Base-by-base conservation (phyloP, 2,888 invertebrate genomes). In the Xanthostigma xanthostigma region DNA sequence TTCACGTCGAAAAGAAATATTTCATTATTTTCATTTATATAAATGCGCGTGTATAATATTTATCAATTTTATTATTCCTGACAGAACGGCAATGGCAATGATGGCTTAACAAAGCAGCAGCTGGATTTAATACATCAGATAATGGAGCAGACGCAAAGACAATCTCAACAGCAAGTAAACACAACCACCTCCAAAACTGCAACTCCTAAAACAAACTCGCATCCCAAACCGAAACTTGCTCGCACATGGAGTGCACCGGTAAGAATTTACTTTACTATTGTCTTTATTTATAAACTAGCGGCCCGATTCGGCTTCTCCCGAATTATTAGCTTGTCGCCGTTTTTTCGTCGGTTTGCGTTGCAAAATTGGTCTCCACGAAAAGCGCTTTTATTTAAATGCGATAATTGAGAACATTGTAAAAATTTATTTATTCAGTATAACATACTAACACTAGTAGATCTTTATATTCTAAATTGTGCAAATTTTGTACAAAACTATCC, bases 91-190 rank as follows among this genome's bases (percentile, higher is more conserved):
- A 66, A 64, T 46, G 67, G 68, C 63, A 80, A 80, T 62, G 81
- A 82, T 57, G 80, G 80, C 51, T 68, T 82, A 55, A 81, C 81
- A 48, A 76, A 80, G 57, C 81, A 84, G 59, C 84, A 84, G 64
- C 70, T 83, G 58, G 82, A 83, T 64, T 72, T 84, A 58, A 82
- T 83, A 59, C 81, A 82, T 65, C 81, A 82, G 66, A 82, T 82
- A 57, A 82, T 83, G 80, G 80, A 82, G 59, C 82, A 82, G 64
- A 81, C 81, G 13, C 81, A 81, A 62, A 59, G 67, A 60, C 68
- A 68, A 59, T 66, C 67, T 53, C 80, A 80, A 58, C 14, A 45
- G 41, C 46, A 49, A 51, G 52, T 62, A 48, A 54, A 58, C 45
- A 43, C 59, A 45, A 62, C 62, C 53, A 59, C 60, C 40, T 49